Base-by-base conservation (phyloP, 1,140 invertebrate species). In the Cataglyphis hispanica region DNA sequence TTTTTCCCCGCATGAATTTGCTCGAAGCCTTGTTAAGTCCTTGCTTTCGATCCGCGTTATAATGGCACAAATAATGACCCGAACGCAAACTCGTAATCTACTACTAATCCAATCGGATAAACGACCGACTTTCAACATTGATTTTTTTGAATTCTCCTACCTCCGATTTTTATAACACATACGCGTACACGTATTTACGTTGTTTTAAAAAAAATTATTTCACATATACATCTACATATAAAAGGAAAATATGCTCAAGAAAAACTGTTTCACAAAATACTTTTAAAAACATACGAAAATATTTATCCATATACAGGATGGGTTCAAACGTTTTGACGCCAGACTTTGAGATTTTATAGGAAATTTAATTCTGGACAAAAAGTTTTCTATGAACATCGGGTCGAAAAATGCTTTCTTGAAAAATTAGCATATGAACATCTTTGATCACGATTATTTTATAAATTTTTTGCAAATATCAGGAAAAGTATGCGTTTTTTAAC, bases 31-130 rank as follows among this genome's bases (percentile, higher is more conserved):
- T 86, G 88, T 90, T 87, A 89, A 90, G 81, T 87, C 88, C 67
- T 87, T 66, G 75, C 63, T 86, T 61, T 75, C 60, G 67, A 53
- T n/a, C 72, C 69, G 78, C 76, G 87, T 72, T 89, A 86, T 89
- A 90, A 90, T 89, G 85, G 80, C 80, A 85, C 77, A 87, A 89
- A 89, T 87, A 90, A 90, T 87, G 84, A 89, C 60, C 34, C 85
- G 74, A 78, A 70, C 76, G 74, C 81, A 56, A 85, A 87, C 53
- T 86, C 66, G 85, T 27, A 64, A 66, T 84, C 43, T 11, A 16
- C 43, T 11, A 27, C 60, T 77, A 64, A 75, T 84, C 13, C 46
- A 84, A 84, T 77, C 58, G 58, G 27, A 3, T 72, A 83, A 63
- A 76, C 34, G 43, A 37, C 13, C 10, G 34, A 76, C 25, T 72